Percentiles rank a stretch among this genome's conserved stretches.
Evolutionary conservation across 2,888 invertebrate species (phyloP).

Genomic region (Neoaliturus tenellus): DNA sequence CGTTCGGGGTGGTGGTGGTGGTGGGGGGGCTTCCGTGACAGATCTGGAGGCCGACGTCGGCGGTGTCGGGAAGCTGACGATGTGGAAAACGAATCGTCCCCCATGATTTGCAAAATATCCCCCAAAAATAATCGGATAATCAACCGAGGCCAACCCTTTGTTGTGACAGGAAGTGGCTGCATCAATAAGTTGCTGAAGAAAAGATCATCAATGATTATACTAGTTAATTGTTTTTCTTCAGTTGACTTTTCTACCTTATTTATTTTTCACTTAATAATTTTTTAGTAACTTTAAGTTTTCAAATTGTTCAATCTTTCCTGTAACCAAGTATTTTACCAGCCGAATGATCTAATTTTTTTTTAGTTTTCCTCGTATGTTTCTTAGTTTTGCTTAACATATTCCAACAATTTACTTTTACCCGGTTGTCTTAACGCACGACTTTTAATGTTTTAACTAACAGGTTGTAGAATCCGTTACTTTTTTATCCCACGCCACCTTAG

Average conservation of each 20-base stretch:
- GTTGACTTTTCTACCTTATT: too few relatives aligned
- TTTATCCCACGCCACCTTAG: too few relatives aligned
- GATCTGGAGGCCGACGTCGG: neutral
- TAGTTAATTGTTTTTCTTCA: too few relatives aligned
- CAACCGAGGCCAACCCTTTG: neutral
- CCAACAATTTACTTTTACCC: neutral
- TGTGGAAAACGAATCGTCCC: slow-evolving; percentile 22
- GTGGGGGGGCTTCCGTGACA: neutral
- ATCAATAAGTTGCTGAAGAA: neutral
- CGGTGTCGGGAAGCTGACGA: neutral
- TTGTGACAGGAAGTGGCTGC: slow-evolving; percentile 22
- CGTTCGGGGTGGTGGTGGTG: neutral
- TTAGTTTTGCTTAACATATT: neutral
- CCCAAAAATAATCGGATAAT: slow-evolving; percentile 24
- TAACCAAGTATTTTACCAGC: too few relatives aligned
- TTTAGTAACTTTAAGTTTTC: too few relatives aligned
- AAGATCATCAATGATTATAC: too few relatives aligned
- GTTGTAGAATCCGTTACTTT: too few relatives aligned
- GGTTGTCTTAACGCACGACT: neutral
- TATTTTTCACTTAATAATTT: too few relatives aligned
- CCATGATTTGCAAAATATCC: slow-evolving; percentile 20
- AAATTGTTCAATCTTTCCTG: too few relatives aligned
- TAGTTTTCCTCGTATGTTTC: too few relatives aligned
- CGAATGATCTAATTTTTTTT: too few relatives aligned
- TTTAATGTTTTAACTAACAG: neutral